Evolutionary conservation across 2,797 vertebrate species (phyloP).

Genomic region (Rhabdophis nuchalis): DNA sequence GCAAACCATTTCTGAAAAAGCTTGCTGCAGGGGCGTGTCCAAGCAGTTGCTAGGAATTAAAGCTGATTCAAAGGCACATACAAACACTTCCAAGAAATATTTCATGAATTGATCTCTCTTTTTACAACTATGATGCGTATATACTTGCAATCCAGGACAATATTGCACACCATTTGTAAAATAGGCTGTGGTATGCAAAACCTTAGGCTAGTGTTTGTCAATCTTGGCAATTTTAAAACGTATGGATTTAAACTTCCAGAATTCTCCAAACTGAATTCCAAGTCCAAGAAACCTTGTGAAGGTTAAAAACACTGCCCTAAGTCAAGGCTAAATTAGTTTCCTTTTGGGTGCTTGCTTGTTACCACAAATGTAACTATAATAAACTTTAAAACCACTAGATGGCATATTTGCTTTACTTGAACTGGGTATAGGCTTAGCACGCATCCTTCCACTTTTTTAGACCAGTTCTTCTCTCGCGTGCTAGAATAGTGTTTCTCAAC

Average conservation of each 20-base stretch:
- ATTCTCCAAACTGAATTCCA: background rate
- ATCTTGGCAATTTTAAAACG: background rate
- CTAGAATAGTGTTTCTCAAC: background rate
- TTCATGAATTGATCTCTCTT: background rate
- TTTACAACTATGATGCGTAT: background rate
- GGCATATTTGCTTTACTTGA: constrained; percentile 41
- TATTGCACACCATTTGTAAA: background rate
- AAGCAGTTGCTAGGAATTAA: background rate
- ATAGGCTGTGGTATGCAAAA: background rate
- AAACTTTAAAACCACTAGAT: constrained; percentile 52
- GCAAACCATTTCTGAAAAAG: background rate
- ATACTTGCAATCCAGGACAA: background rate
- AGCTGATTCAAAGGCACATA: background rate
- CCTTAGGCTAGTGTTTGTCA: background rate
- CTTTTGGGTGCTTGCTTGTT: background rate
- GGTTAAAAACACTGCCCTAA: background rate
- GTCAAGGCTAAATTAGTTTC: background rate
- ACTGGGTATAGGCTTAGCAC: background rate
- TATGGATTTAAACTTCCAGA: background rate
- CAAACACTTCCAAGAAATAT: background rate
- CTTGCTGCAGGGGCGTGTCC: background rate
- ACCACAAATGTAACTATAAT: fast-evolving
- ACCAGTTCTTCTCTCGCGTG: no score
- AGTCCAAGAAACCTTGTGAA: background rate
- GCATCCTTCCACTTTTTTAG: background rate